Base-by-base conservation (phyloP, 2,113 vertebrate genomes). In the Pelodiscus sinensis region DNA sequence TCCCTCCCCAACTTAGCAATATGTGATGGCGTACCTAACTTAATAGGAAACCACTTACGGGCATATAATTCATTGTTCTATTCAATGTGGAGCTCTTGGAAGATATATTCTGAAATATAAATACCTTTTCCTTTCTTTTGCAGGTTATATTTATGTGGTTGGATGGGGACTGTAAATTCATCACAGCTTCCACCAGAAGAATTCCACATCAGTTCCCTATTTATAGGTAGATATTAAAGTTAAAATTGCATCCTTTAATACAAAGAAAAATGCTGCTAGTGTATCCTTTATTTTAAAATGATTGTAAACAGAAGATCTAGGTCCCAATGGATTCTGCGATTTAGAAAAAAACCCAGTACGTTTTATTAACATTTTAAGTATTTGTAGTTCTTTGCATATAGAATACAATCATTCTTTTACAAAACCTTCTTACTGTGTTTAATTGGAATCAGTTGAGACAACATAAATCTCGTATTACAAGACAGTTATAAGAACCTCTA, bases 381-480 rank as follows among this genome's bases (percentile, higher is more conserved):
- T 54, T 9, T 54, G 52, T 10, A 54, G 52, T 10, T 54, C 44
- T 54, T 95, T 91, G 85, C 79, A 93, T 82, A 89, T 75, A 91
- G 81, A 95, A 77, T 91, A 95, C 92, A 96, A 91, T 93, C 89
- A 82, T 38, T 44, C 44, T 44, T 95, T 97, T 62, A 97, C 86
- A 87, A 95, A 94, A 89, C 58, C 81, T 82, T 11, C 75, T 95
- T 90, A 89, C 96, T 96, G 95, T 80, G 13, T 62, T 92, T 93
- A 93, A 94, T 95, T 97, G 94, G 88, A 92, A 96, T 94, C 92
- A 95, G 54, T 85, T 38, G 93, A 89, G 93, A 92, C 87, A 91
- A 71, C 75, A 94, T 85, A 94, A 91, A 91, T 90, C 87, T 89
- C 29, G 93, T 71, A 94, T 95, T 86, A 85, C 9, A 79, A 90